Conservation (phyloP, 2,797 vertebrate species). For the Pangasius mekongensis region DNA sequence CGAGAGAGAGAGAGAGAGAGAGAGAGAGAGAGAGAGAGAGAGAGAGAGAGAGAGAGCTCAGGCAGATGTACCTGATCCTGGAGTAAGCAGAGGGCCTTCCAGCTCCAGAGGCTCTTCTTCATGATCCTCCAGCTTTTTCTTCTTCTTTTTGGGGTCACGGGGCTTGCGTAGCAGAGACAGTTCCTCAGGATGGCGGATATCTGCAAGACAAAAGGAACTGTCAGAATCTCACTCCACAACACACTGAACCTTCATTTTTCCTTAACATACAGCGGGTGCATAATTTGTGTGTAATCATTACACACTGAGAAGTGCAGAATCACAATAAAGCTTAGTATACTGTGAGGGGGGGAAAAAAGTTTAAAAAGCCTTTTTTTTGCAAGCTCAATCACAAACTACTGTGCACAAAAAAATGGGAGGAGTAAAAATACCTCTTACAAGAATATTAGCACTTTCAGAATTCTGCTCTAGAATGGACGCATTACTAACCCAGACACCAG, state of each 20-base stretch:
- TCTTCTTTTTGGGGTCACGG: constrained; percentile 97
- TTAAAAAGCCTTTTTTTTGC: neutral
- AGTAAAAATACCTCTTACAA: neutral
- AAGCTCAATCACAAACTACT: neutral
- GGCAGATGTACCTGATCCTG: constrained; percentile 85
- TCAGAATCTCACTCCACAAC: neutral
- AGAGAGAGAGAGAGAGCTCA: too few species aligned
- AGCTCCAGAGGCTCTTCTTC: constrained; percentile 89
- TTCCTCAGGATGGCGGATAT: constrained; percentile 98
- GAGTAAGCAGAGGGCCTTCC: constrained; percentile 93
- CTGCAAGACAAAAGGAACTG: constrained; percentile 66
- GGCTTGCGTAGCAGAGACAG: constrained; percentile 96
- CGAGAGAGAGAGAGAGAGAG: neutral
- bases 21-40: neutral
- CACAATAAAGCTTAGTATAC: neutral
- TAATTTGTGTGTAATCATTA: neutral
- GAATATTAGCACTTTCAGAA: neutral
- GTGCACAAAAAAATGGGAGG: neutral
- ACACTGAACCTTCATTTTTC: neutral
- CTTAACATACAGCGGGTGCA: neutral
- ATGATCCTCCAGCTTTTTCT: constrained; percentile 94
- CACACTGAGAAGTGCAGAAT: neutral
- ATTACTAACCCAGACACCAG: neutral
- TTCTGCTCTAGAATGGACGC: neutral
- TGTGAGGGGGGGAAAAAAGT: constrained; percentile 7